Base-by-base conservation (phyloP, 2,888 invertebrate genomes). In the Ichneumoninae sp. region DNA sequence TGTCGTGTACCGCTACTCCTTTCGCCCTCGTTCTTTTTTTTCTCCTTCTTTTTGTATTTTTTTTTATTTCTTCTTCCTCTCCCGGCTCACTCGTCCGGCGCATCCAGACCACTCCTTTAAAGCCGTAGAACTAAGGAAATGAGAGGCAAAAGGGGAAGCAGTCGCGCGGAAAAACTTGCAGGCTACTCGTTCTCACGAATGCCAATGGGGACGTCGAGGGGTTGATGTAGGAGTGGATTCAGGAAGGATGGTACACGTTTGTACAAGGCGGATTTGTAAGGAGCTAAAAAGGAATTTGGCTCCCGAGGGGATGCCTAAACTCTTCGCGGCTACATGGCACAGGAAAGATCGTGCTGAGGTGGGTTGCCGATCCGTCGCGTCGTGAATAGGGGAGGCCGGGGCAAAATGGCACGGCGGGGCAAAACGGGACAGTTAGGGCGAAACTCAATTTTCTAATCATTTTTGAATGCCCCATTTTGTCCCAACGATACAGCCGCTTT, bases 11-110 rank as follows among this genome's bases (percentile, higher is more conserved):
- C 82, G 70, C 79, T 68, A 75, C 63, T 83, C 65, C 66, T 78
- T 85, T 87, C 86, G 87, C 87, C 73, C 85, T 76, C 79, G 66
- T 82, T 74, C 68, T 68, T 85, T 86, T 86, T 87, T 85, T 74
- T 81, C 68, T 77, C 83, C 83, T 78, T 76, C 81, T 82, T 69
- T 83, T 78, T 68, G n/a, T 68, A 47, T 65, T 16, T 50, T 19
- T 19, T 63, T 54, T 65, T 63, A 26, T 71, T 60, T 80, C 50
- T 77, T 83, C 68, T 80, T 80, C 69, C 77, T 76, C 68, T 75
- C 36, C 63, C 47, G 66, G 69, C 40, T 74, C 78, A 47, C 75
- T 79, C 71, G 63, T 83, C 75, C 79, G 70, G 69, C 83, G 75
- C 81, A 81, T 78, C 69, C 70, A 65, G 65, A 77, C 74, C 84